Conservation (phyloP, 64 coral and sea anemone genomes). For the Orbicella faveolata region DNA sequence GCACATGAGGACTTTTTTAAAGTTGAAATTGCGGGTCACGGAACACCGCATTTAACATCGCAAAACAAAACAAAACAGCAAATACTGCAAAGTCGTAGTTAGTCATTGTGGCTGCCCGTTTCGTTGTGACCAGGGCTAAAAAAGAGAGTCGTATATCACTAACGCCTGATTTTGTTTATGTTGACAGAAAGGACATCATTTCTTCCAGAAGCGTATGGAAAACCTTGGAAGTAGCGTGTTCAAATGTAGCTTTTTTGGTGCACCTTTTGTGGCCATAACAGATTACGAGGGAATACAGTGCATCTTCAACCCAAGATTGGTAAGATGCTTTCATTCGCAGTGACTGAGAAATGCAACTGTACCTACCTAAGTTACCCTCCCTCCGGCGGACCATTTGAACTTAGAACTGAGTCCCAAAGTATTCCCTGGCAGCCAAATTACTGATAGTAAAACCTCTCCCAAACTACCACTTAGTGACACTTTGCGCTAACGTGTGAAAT, state of each 20-base stretch:
- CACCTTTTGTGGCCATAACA: conserved; percentile 72
- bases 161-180: background rate
- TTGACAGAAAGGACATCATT: conserved; percentile 79
- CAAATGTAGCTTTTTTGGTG: conserved; percentile 91
- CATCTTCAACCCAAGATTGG: conserved; percentile 77
- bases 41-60: too few relatives aligned
- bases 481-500: too few relatives aligned
- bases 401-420: too few relatives aligned
- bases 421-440: too few relatives aligned
- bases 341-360: background rate
- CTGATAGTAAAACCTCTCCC: too few relatives aligned
- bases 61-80: too few relatives aligned
- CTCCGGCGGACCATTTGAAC: too few relatives aligned
- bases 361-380: background rate
- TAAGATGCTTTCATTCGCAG: conserved; percentile 7
- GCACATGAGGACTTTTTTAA: background rate
- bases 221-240: conserved; percentile 72
- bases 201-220: conserved; percentile 72
- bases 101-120: too few relatives aligned
- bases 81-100: too few relatives aligned
- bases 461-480: too few relatives aligned
- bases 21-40: too few relatives aligned
- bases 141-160: background rate
- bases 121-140: too few relatives aligned
- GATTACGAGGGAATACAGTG: conserved; percentile 78